Evolutionary conservation across 2,113 vertebrate genomes (phyloP).

Genomic region (Amphilophus citrinellus): DNA sequence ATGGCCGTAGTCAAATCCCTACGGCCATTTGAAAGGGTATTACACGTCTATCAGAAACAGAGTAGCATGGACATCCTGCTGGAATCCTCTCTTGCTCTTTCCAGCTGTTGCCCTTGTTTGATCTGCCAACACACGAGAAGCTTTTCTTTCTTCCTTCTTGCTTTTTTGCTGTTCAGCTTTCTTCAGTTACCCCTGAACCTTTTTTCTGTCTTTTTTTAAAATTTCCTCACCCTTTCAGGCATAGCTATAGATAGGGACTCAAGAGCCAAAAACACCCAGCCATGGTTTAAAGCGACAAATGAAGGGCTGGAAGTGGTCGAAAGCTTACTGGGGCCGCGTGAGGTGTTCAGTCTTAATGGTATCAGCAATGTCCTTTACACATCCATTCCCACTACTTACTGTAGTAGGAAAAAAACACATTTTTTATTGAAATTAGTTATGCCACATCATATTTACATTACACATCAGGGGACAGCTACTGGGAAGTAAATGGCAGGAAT

Average conservation of each 20-base stretch:
- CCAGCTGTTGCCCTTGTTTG: neutral
- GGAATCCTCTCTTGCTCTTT: neutral
- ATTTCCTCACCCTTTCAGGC: neutral
- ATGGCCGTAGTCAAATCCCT: conserved; percentile 5
- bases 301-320: neutral
- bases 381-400: neutral
- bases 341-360: too few species aligned
- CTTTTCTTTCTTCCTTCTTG: neutral
- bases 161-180: neutral
- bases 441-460: neutral
- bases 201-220: accelerated
- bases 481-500: neutral
- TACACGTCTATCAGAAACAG: conserved; percentile 1
- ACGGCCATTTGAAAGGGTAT: neutral
- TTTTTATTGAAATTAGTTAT: neutral
- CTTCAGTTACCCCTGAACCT: neutral
- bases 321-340: neutral
- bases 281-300: neutral
- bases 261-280: neutral
- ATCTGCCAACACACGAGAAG: neutral
- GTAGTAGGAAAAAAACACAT: neutral
- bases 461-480: neutral
- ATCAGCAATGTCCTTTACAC: neutral
- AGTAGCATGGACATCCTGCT: neutral
- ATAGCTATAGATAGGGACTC: neutral